Evolutionary conservation across 1,140 invertebrate species (phyloP).

Genomic region (Yoshiicerus persimilis): DNA sequence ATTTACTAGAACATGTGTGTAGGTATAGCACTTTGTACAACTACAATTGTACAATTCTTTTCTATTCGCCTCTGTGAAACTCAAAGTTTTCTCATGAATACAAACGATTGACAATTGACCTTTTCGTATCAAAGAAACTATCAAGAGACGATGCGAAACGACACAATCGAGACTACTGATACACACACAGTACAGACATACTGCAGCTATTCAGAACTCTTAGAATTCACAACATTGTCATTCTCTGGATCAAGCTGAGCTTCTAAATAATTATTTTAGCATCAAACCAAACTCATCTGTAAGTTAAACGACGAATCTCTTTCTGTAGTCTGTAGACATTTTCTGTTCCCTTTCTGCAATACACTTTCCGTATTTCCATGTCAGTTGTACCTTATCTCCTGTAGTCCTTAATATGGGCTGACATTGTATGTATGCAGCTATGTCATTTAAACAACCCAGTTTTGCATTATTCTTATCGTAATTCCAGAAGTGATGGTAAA

Average conservation of each 20-base stretch:
- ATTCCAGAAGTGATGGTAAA: neutral
- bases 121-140: constrained; percentile 14
- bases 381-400: neutral
- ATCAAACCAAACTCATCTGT: neutral
- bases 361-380: neutral
- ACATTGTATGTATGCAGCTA: neutral
- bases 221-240: neutral
- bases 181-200: neutral
- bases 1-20: neutral
- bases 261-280: constrained; percentile 27
- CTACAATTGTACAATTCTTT: neutral
- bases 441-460: neutral
- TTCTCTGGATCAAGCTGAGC: neutral
- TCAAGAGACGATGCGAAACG: neutral
- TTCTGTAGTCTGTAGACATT: neutral
- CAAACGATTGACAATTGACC: constrained; percentile 47
- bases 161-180: neutral
- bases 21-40: neutral
- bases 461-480: neutral
- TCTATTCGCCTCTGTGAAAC: neutral
- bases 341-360: neutral
- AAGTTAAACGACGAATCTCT: neutral
- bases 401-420: neutral
- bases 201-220: neutral
- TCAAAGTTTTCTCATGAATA: constrained; percentile 43